Evolutionary conservation across 2,113 vertebrate genomes (phyloP).

Genomic region (Meriones unguiculatus): DNA sequence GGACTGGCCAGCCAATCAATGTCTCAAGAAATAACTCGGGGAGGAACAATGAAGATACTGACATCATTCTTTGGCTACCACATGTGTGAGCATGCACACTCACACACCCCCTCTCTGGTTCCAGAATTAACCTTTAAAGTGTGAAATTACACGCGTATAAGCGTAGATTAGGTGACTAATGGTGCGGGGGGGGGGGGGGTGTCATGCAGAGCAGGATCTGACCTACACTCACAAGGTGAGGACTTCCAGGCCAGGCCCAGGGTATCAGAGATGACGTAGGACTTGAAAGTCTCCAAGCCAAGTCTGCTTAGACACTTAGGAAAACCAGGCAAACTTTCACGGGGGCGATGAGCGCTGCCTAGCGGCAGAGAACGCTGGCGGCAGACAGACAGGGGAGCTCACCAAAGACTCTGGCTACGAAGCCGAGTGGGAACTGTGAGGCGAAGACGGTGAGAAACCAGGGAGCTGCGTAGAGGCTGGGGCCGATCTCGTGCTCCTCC

Average conservation of each 20-base stretch:
- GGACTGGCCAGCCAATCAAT: not conserved
- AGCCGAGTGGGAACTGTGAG: constrained; percentile 91
- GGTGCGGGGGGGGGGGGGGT: not conserved
- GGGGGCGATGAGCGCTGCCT: no score
- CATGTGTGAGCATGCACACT: not conserved
- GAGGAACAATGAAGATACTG: not conserved
- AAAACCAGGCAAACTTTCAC: fast-evolving
- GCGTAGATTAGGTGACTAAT: not conserved
- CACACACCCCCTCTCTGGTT: not conserved
- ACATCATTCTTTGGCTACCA: not conserved
- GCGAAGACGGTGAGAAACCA: constrained; percentile 93
- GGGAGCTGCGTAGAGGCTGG: constrained; percentile 91
- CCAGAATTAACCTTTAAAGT: constrained; percentile 19
- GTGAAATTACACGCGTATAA: not conserved
- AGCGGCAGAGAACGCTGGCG: not conserved
- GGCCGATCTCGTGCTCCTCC: constrained; percentile 90
- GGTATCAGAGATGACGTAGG: not conserved
- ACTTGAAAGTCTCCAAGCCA: not conserved
- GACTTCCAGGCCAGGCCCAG: not conserved
- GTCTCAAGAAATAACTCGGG: not conserved
- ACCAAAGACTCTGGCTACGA: constrained; percentile 92
- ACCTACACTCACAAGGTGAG: not conserved
- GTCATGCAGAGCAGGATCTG: not conserved
- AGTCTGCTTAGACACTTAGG: not conserved
- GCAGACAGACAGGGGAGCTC: constrained; percentile 61